Evolutionary conservation across 1,140 invertebrate species (phyloP).

Genomic region (Drosophila busckii): DNA sequence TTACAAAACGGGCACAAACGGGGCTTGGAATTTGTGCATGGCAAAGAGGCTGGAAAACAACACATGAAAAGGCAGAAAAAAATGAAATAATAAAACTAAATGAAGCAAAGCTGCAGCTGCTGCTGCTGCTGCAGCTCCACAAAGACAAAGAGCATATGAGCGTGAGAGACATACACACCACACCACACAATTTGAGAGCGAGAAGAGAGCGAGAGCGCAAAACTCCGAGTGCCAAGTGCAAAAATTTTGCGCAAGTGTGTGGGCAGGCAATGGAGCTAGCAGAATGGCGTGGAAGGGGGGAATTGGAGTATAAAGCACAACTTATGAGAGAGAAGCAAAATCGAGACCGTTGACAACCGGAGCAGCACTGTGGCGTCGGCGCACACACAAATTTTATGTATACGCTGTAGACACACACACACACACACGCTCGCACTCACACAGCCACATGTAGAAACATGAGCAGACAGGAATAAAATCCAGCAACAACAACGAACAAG

Average conservation of each 20-base stretch:
- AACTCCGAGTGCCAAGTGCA: conserved; percentile 70
- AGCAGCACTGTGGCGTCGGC: conserved; percentile 56
- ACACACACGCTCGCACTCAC: conserved; percentile 29
- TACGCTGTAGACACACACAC: conserved; percentile 61
- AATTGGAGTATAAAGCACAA: conserved; percentile 37
- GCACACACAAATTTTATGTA: conserved; percentile 77
- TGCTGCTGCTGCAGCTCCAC: conserved; percentile 49
- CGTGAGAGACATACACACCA: conserved; percentile 16
- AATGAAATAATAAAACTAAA: conserved; percentile 30
- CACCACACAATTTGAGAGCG: too few species aligned
- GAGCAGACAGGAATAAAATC: conserved; percentile 44
- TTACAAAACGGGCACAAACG: conserved; percentile 57
- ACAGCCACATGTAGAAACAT: conserved; percentile 8
- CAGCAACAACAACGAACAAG: conserved; percentile 33
- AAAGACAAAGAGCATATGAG: conserved; percentile 67
- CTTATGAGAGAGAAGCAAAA: conserved; percentile 37
- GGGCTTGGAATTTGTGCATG: conserved; percentile 45
- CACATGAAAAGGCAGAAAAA: too few species aligned
- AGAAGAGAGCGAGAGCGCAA: conserved; percentile 46
- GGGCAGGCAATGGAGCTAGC: conserved; percentile 12
- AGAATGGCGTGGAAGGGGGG: background rate
- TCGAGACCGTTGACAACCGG: conserved; percentile 22
- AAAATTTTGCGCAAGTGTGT: conserved; percentile 42
- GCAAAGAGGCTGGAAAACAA: too few species aligned
- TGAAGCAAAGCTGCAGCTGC: conserved; percentile 28